phyloP scores from a whole-genome alignment of 2,888 invertebrate genomes.

The Plebejus argus region DNA sequence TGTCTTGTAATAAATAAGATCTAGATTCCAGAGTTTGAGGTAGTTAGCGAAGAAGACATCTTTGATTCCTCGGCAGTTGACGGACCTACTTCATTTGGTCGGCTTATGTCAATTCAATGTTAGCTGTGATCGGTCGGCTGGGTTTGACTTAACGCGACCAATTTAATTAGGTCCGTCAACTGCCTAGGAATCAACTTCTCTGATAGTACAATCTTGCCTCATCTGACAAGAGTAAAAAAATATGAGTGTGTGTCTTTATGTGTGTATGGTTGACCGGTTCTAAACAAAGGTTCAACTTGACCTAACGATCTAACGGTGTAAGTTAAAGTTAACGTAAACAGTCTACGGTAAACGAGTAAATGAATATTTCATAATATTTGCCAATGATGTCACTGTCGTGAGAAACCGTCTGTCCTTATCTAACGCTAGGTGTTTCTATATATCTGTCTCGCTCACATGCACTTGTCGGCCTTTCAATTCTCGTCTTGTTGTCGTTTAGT shows the following conservation, averaged over 20 bases:
- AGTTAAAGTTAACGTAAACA: constrained; percentile 16
- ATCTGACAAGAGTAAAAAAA: too few relatives aligned
- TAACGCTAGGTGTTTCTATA: neutral
- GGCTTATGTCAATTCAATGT: too few relatives aligned
- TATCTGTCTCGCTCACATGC: constrained; percentile 3
- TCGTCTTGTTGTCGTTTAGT: neutral
- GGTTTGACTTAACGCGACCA: too few relatives aligned
- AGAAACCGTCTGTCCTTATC: neutral
- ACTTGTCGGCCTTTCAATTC: constrained; percentile 26
- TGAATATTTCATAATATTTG: constrained; percentile 30
- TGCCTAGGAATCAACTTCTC: too few relatives aligned
- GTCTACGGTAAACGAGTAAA: constrained; percentile 24
- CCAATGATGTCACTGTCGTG: constrained; percentile 27
- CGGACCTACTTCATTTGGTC: too few relatives aligned
- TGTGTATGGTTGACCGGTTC: neutral
- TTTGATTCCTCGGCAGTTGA: too few relatives aligned
- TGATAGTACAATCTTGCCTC: too few relatives aligned
- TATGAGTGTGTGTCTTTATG: neutral
- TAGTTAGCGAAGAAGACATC: too few relatives aligned
- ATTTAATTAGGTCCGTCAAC: too few relatives aligned
- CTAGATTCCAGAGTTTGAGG: too few relatives aligned
- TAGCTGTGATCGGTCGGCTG: too few relatives aligned
- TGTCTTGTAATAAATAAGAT: too few relatives aligned
- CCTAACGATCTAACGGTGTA: constrained; percentile 10
- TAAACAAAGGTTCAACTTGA: constrained; percentile 9